phyloP scores from a whole-genome alignment of 2,888 invertebrate genomes.

The Pachydiplax longipennis region DNA sequence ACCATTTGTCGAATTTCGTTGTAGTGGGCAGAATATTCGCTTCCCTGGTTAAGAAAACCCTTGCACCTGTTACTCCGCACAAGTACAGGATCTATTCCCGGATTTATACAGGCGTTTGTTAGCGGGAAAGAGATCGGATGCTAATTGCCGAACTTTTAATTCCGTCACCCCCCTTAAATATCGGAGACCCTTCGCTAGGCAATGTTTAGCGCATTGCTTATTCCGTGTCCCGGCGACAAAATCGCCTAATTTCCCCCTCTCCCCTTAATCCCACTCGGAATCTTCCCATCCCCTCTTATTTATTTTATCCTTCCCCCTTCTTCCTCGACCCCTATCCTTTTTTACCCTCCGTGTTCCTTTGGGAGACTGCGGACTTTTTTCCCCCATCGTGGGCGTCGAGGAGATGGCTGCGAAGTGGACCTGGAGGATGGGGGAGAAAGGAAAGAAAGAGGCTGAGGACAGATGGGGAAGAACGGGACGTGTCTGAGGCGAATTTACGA shows the following conservation, averaged over 20 bases:
- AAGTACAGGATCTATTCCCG: not conserved
- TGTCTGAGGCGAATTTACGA: not conserved
- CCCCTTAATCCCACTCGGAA: not conserved
- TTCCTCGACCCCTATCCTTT: slow-evolving; percentile 21
- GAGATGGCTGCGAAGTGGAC: not conserved
- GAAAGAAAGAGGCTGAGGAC: not conserved
- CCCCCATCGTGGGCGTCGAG: not conserved
- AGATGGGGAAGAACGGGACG: not conserved
- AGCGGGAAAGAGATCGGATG: too few species aligned
- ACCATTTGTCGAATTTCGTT: too few species aligned
- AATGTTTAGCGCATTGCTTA: not conserved
- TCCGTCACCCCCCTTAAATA: too few species aligned
- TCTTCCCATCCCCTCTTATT: not conserved
- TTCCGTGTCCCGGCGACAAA: not conserved
- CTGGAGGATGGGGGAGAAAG: not conserved
- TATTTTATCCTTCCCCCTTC: not conserved
- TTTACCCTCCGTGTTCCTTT: slow-evolving; percentile 3
- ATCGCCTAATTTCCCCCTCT: not conserved
- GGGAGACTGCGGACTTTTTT: slow-evolving; percentile 24
- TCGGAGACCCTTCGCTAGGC: not conserved
- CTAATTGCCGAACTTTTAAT: too few species aligned
- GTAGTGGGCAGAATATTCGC: not conserved
- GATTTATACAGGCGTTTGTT: too few species aligned
- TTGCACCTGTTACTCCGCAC: not conserved
- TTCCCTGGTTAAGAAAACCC: not conserved